Conservation (phyloP, 2,113 vertebrate species). For the Astur gentilis region DNA sequence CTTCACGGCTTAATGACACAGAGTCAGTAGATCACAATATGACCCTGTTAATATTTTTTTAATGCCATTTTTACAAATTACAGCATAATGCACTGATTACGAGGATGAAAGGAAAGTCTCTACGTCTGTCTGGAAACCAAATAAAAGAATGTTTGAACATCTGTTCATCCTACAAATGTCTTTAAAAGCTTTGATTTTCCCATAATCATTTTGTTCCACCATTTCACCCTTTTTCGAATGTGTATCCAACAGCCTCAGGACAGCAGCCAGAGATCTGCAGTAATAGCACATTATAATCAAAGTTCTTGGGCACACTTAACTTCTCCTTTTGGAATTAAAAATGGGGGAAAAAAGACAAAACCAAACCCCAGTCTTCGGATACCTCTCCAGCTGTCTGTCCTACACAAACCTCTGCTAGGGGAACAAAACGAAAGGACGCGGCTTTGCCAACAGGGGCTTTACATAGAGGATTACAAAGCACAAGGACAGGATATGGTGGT, state of each 20-base stretch:
- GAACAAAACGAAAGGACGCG: background rate
- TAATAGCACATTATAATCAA: constrained; percentile 59
- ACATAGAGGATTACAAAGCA: background rate
- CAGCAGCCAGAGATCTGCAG: constrained; percentile 64
- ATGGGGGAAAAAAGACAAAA: background rate
- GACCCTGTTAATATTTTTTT: constrained; percentile 67
- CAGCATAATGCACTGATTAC: constrained; percentile 69
- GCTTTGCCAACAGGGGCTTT: background rate
- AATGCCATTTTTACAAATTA: constrained; percentile 75
- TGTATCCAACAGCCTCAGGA: constrained; percentile 59
- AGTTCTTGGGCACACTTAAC: constrained; percentile 24
- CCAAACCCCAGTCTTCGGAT: background rate
- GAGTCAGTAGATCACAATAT: constrained; percentile 63
- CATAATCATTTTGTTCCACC: constrained; percentile 59
- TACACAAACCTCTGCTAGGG: background rate
- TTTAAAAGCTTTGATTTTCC: constrained; percentile 66
- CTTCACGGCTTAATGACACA: constrained; percentile 49
- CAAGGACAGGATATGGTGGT: fast-evolving
- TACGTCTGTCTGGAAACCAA: constrained; percentile 64
- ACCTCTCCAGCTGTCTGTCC: background rate
- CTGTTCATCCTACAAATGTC: constrained; percentile 66
- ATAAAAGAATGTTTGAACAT: constrained; percentile 60
- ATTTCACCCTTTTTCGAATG: constrained; percentile 58
- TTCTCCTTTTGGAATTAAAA: constrained; percentile 5
- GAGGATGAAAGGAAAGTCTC: constrained; percentile 69